phyloP scores from a whole-genome alignment of 2,797 vertebrate genomes.

The Amphiprion clarkii region DNA sequence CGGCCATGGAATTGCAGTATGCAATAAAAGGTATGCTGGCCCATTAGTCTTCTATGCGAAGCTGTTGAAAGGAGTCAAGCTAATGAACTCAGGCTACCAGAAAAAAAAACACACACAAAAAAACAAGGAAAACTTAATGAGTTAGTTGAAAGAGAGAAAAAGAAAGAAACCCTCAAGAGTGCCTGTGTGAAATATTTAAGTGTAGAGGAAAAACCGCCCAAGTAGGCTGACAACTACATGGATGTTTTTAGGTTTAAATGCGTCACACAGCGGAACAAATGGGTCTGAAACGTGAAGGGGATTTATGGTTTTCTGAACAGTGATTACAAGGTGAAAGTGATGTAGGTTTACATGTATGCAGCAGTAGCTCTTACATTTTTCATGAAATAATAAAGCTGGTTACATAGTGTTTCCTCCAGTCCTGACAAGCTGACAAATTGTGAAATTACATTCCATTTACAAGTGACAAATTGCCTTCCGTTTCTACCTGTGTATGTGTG shows the following conservation, averaged over 20 bases:
- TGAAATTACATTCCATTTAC: constrained; percentile 64
- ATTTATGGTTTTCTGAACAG: constrained; percentile 45
- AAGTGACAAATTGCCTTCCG: constrained; percentile 52
- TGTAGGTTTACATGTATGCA: constrained; percentile 56
- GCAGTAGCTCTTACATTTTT: constrained; percentile 58
- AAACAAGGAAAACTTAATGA: constrained; percentile 57
- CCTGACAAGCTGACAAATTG: constrained; percentile 67
- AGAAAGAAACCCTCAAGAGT: constrained; percentile 15
- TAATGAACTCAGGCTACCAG: constrained; percentile 81
- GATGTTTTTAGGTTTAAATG: constrained; percentile 36
- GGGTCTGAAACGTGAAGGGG: background rate
- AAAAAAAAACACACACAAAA: constrained; percentile 69
- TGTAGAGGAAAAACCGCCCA: constrained; percentile 31
- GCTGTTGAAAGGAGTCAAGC: constrained; percentile 74
- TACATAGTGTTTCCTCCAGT: constrained; percentile 50
- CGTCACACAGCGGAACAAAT: constrained; percentile 20
- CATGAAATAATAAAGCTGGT: constrained; percentile 64
- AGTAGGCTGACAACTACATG: constrained; percentile 31
- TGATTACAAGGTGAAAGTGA: constrained; percentile 40
- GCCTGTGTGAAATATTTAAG: constrained; percentile 35
- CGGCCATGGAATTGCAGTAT: constrained; percentile 66
- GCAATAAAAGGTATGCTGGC: constrained; percentile 79
- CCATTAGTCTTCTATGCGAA: constrained; percentile 79
- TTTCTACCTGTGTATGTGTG: constrained; percentile 25
- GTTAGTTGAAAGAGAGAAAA: constrained; percentile 22